Percentiles rank a stretch among this genome's conserved stretches.
phyloP scores from a whole-genome alignment of 2,797 vertebrate species.

The Oreochromis mossambicus region DNA sequence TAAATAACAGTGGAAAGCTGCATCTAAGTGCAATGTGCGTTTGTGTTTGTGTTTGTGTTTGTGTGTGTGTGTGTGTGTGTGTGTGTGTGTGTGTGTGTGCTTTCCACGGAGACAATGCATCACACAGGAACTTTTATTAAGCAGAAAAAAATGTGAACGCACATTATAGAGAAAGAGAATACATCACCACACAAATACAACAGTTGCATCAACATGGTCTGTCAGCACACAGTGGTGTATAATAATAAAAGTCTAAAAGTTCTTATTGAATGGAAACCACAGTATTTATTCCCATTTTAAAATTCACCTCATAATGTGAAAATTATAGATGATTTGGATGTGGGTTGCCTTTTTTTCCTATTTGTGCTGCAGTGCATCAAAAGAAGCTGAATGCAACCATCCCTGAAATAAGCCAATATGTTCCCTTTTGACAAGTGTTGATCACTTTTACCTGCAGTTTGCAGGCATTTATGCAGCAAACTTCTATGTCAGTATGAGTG shows the following conservation, averaged over 20 bases:
- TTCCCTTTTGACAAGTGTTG: neutral
- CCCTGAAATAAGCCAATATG: neutral
- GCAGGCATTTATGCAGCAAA: neutral
- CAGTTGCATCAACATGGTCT: neutral
- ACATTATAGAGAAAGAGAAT: neutral
- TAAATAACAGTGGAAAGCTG: conserved; percentile 12
- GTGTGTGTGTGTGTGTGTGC: no score
- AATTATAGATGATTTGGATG: neutral
- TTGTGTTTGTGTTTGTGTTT: no score
- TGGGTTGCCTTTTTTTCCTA: neutral
- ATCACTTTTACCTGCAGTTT: neutral
- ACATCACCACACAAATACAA: neutral
- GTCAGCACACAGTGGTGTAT: neutral
- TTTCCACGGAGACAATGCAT: neutral
- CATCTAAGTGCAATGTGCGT: neutral
- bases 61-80: no score
- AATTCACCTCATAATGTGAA: neutral
- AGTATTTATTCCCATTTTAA: neutral
- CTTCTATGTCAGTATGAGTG: neutral
- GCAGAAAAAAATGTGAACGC: neutral
- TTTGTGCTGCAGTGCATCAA: neutral
- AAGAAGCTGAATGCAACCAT: neutral
- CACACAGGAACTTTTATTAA: neutral
- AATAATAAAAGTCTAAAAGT: neutral
- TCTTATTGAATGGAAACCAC: neutral